These are phyloP conservation scores for Lymantria dispar DNA, from an alignment of 2,888 invertebrate species.

Conservation along the genomic window DNA sequence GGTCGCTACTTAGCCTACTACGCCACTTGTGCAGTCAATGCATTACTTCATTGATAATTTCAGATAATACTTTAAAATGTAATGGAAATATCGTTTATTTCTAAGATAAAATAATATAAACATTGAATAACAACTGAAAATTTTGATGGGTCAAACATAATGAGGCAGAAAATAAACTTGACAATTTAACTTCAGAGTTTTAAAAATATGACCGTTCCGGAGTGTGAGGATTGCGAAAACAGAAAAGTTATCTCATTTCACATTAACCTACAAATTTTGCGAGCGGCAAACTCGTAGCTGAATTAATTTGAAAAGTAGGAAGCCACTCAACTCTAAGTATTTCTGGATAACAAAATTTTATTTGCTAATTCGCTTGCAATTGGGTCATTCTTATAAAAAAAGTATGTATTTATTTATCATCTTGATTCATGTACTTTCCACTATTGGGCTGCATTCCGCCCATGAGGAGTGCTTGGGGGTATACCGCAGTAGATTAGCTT, in stretches of 20 bases:
- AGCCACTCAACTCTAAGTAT: conserved; percentile 13
- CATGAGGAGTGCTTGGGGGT: too few relatives aligned
- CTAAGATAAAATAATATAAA: background rate
- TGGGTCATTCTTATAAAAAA: too few relatives aligned
- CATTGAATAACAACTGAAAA: conserved; percentile 12
- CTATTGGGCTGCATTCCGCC: too few relatives aligned
- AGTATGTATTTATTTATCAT: too few relatives aligned
- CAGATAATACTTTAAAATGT: too few relatives aligned
- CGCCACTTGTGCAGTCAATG: too few relatives aligned
- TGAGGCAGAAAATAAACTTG: conserved; percentile 1
- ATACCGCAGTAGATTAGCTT: too few relatives aligned
- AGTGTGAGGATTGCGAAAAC: conserved; percentile 16
- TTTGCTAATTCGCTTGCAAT: background rate
- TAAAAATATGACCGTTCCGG: conserved; percentile 16
- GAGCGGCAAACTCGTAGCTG: conserved; percentile 22
- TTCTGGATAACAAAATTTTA: conserved; percentile 15
- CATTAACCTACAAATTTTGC: conserved; percentile 18
- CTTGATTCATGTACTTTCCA: too few relatives aligned
- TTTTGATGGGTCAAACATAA: conserved; percentile 18
- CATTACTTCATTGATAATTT: too few relatives aligned
- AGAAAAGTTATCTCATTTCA: conserved; percentile 30
- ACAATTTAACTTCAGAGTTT: conserved; percentile 13
- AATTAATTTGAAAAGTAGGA: conserved; percentile 36
- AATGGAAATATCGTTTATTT: too few relatives aligned
- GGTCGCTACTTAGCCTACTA: too few relatives aligned